These are phyloP conservation scores for Brachionus sp. DNA, from an alignment of 1,140 invertebrate genomes.

Conservation along the genomic window DNA sequence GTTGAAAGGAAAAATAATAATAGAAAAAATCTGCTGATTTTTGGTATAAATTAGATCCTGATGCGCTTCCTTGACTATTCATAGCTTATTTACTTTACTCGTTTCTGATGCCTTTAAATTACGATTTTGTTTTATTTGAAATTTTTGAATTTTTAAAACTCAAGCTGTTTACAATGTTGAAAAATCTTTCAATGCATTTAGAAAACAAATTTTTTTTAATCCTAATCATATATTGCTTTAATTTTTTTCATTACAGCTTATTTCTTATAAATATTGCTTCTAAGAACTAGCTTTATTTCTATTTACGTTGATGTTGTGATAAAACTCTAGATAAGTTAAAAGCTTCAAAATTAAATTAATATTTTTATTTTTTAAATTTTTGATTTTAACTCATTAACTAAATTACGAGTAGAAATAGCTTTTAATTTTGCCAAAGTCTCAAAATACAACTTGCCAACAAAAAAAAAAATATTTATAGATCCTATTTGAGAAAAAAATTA, in stretches of 20 bases:
- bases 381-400: background rate
- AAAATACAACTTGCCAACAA: no score
- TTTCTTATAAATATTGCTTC: background rate
- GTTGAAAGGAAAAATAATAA: background rate
- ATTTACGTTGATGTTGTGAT: background rate
- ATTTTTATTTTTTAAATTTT: background rate
- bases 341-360: background rate
- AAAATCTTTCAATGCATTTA: background rate
- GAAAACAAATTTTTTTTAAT: background rate
- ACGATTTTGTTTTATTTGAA: background rate
- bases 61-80: background rate
- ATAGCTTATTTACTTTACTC: background rate
- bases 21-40: background rate
- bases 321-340: background rate
- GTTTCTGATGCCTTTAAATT: background rate
- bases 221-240: background rate
- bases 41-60: background rate
- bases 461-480: no score
- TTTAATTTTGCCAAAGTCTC: no score
- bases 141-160: background rate
- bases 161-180: background rate
- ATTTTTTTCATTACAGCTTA: background rate
- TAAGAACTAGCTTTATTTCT: slow-evolving; percentile 2
- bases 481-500: no score
- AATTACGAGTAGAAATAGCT: no score